phyloP scores from a whole-genome alignment of 2,888 invertebrate species.

The Pasiphila rectangulata region DNA sequence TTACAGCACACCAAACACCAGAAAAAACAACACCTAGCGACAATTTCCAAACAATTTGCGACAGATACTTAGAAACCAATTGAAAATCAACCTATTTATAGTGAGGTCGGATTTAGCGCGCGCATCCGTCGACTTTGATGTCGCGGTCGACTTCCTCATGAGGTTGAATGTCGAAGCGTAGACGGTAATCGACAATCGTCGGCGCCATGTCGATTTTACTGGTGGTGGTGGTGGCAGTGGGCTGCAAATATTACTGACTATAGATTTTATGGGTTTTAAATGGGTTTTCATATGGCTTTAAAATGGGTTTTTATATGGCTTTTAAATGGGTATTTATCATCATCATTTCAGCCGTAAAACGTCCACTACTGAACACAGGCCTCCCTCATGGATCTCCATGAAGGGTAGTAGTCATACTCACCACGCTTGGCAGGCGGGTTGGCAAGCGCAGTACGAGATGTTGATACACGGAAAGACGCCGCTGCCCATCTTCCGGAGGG shows the following conservation, averaged over 20 bases:
- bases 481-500: too few relatives aligned
- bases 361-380: too few relatives aligned
- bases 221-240: slow-evolving; percentile 34
- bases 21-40: slow-evolving; percentile 10
- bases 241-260: slow-evolving; percentile 28
- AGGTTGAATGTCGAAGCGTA: slow-evolving; percentile 38
- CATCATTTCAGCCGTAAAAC: too few relatives aligned
- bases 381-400: too few relatives aligned
- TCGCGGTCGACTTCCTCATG: slow-evolving; percentile 6
- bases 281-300: too few relatives aligned
- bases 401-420: too few relatives aligned
- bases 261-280: background rate
- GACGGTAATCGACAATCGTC: slow-evolving; percentile 44
- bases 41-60: slow-evolving; percentile 4
- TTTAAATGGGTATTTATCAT: too few relatives aligned
- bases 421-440: too few relatives aligned
- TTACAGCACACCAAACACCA: background rate
- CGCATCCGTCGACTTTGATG: slow-evolving; percentile 37
- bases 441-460: too few relatives aligned
- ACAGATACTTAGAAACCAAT: slow-evolving; percentile 2
- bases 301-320: too few relatives aligned
- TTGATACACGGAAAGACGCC: too few relatives aligned
- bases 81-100: slow-evolving; percentile 17
- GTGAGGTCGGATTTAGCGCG: slow-evolving; percentile 17
- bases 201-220: slow-evolving; percentile 49